phyloP scores from a whole-genome alignment of 2,888 invertebrate species.

The Acleris emargana region DNA sequence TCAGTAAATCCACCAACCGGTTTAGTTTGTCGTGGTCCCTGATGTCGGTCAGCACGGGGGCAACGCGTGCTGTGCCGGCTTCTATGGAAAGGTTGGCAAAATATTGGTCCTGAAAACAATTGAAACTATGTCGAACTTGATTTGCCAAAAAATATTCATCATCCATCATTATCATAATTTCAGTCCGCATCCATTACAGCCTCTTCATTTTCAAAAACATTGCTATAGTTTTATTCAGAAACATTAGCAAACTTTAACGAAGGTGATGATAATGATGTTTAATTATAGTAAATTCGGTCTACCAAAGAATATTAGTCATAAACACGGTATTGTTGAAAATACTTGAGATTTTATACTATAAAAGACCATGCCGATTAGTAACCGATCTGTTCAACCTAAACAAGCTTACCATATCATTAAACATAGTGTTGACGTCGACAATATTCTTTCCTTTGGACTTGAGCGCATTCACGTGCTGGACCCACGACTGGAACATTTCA shows the following conservation, averaged over 20 bases:
- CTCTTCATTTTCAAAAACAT: no score
- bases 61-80: constrained; percentile 59
- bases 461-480: constrained; percentile 78
- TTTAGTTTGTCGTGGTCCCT: constrained; percentile 68
- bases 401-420: constrained; percentile 41
- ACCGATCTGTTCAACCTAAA: background rate
- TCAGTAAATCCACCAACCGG: constrained; percentile 68
- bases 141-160: no score
- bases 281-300: no score
- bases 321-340: no score
- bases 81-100: constrained; percentile 67
- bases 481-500: constrained; percentile 85
- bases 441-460: constrained; percentile 58
- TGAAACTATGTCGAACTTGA: background rate
- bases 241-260: no score
- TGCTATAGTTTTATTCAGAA: no score
- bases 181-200: no score
- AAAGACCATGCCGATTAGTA: background rate
- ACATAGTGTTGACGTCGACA: constrained; percentile 64
- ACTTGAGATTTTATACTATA: background rate
- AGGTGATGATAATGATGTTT: no score
- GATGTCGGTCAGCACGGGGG: constrained; percentile 64
- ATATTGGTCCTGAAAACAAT: constrained; percentile 63
- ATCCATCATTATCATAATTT: no score
- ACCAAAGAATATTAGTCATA: no score